These are phyloP conservation scores for Propithecus perrieri DNA, from an alignment of 2,797 vertebrate species.

Conservation along the genomic window DNA sequence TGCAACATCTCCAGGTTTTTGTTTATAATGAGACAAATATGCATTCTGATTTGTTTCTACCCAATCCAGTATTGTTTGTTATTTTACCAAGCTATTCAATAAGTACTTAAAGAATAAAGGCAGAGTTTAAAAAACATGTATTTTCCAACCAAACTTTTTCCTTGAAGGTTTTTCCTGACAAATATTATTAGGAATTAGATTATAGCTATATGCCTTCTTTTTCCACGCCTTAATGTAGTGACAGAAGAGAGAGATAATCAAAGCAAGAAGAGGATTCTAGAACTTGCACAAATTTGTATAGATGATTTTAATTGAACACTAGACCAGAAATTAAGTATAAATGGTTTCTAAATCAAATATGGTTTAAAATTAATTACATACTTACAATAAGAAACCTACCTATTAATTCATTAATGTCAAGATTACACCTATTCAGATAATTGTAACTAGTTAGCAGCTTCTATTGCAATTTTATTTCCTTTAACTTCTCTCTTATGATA, in stretches of 20 bases:
- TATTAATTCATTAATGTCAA: constrained; percentile 63
- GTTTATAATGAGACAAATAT: not conserved
- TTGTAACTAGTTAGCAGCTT: constrained; percentile 51
- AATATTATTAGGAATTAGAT: not conserved
- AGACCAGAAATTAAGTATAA: constrained; percentile 57
- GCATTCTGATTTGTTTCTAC: not conserved
- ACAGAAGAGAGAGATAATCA: not conserved
- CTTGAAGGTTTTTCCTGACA: not conserved
- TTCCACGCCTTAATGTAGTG: not conserved
- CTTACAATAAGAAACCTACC: constrained; percentile 38
- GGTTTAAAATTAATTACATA: constrained; percentile 56
- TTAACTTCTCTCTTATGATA: constrained; percentile 53
- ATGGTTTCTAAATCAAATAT: constrained; percentile 46
- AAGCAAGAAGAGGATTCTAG: not conserved
- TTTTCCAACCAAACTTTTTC: constrained; percentile 6
- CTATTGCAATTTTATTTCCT: constrained; percentile 50
- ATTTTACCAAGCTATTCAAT: not conserved
- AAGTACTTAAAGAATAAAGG: constrained; percentile 1
- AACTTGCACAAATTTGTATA: not conserved
- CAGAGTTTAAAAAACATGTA: not conserved
- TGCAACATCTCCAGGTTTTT: not conserved
- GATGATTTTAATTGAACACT: constrained; percentile 24
- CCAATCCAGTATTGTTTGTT: not conserved
- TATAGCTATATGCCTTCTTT: not conserved
- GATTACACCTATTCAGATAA: constrained; percentile 47